These are phyloP conservation scores for Brienomyrus longianalis DNA, from an alignment of 2,113 vertebrate genomes.

Conservation along the genomic window DNA sequence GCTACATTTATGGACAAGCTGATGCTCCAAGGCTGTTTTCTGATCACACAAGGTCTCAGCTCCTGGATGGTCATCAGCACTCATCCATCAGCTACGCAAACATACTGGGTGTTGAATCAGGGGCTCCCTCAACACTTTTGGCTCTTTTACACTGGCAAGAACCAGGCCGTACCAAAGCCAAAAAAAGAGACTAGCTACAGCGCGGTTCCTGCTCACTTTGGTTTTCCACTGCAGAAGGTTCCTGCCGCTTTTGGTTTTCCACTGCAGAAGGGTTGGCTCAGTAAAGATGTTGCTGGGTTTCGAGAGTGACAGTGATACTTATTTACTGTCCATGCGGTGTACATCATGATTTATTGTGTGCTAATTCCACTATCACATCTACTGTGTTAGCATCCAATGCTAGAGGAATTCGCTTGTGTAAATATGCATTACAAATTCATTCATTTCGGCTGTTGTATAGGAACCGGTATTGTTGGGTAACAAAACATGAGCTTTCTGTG, in stretches of 20 bases:
- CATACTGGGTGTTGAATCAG: background rate
- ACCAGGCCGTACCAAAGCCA: too few species aligned
- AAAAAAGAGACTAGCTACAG: background rate
- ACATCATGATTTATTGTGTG: background rate
- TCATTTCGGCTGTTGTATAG: background rate
- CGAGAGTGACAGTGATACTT: too few species aligned
- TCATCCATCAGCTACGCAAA: background rate
- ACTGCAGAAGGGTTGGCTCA: too few species aligned
- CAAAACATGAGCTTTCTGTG: too few species aligned
- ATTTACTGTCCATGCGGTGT: background rate
- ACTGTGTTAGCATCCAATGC: background rate
- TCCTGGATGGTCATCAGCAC: background rate
- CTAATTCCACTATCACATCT: background rate
- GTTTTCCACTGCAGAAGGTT: too few species aligned
- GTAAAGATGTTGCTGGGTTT: too few species aligned
- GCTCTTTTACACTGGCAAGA: background rate
- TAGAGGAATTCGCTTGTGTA: background rate
- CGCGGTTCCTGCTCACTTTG: background rate
- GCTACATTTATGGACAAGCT: background rate
- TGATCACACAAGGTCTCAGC: background rate
- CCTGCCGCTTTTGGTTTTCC: background rate
- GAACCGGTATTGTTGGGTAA: too few species aligned
- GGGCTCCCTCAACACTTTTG: background rate
- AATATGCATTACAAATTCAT: background rate
- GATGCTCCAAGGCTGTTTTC: background rate